Conservation (phyloP, 2,113 vertebrate genomes). For the Sinocyclocheilus anshuiensis region DNA sequence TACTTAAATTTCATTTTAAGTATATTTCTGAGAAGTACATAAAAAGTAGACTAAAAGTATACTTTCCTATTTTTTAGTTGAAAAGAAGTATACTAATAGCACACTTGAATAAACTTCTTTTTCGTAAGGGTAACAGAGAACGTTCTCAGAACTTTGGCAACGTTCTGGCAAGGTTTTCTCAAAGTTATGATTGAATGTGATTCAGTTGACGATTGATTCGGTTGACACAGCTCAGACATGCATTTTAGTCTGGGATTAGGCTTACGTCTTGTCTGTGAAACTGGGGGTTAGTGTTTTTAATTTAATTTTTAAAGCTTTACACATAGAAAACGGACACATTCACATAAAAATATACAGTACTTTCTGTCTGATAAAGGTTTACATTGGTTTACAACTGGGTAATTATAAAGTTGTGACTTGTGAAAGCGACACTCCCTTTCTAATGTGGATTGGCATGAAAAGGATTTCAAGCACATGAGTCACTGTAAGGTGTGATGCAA, state of each 20-base stretch:
- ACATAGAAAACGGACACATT: background rate
- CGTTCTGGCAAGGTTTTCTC: background rate
- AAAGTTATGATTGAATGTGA: background rate
- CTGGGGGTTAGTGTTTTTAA: background rate
- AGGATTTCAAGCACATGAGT: slow-evolving; percentile 56
- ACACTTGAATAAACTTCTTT: too few relatives aligned
- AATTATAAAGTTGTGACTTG: background rate
- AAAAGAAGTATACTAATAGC: too few relatives aligned
- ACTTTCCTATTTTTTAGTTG: too few relatives aligned
- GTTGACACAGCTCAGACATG: too few relatives aligned
- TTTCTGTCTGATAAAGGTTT: background rate
- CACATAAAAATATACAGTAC: background rate
- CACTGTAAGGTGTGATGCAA: slow-evolving; percentile 27
- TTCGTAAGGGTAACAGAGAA: background rate
- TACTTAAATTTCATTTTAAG: too few relatives aligned
- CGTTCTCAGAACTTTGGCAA: background rate
- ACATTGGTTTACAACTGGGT: background rate
- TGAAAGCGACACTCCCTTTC: background rate
- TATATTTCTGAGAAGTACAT: too few relatives aligned
- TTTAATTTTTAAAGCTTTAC: background rate
- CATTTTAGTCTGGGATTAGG: background rate
- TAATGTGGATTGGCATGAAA: slow-evolving; percentile 33
- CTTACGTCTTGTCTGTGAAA: too few relatives aligned
- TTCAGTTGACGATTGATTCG: too few relatives aligned
- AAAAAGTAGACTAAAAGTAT: too few relatives aligned